Conservation (phyloP, 1,140 invertebrate genomes). For the Caenorhabditis remanei region DNA sequence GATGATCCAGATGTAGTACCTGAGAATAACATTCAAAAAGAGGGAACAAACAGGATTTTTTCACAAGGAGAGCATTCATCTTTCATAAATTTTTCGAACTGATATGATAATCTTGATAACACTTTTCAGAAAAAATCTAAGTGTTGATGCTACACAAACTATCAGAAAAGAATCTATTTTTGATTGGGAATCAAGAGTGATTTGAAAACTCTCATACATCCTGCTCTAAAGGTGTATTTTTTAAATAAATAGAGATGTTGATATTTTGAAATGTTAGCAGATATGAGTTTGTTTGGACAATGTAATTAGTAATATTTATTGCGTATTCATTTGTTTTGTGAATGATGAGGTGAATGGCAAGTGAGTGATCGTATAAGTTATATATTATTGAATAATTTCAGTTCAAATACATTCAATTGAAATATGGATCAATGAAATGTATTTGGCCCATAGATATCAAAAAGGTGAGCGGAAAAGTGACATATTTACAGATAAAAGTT, state of each 20-base stretch:
- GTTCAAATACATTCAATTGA: neutral
- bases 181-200: too few relatives aligned
- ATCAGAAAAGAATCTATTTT: too few relatives aligned
- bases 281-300: too few relatives aligned
- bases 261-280: too few relatives aligned
- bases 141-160: too few relatives aligned
- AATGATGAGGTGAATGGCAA: conserved; percentile 40
- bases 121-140: too few relatives aligned
- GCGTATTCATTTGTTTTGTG: neutral
- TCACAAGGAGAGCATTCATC: neutral
- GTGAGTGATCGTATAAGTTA: conserved; percentile 49
- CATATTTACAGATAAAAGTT: conserved; percentile 5
- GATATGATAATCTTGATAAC: too few relatives aligned
- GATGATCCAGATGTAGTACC: conserved; percentile 18
- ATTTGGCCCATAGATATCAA: neutral
- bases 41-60: neutral
- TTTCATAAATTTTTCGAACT: neutral
- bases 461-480: neutral
- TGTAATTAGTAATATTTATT: conserved; percentile 2
- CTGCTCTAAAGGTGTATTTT: too few relatives aligned
- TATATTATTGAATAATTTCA: neutral
- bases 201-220: too few relatives aligned
- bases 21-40: conserved; percentile 23
- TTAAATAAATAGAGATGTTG: too few relatives aligned
- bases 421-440: neutral